Evolutionary conservation across 2,797 vertebrate species (phyloP).

Genomic region (Remorina albescens): DNA sequence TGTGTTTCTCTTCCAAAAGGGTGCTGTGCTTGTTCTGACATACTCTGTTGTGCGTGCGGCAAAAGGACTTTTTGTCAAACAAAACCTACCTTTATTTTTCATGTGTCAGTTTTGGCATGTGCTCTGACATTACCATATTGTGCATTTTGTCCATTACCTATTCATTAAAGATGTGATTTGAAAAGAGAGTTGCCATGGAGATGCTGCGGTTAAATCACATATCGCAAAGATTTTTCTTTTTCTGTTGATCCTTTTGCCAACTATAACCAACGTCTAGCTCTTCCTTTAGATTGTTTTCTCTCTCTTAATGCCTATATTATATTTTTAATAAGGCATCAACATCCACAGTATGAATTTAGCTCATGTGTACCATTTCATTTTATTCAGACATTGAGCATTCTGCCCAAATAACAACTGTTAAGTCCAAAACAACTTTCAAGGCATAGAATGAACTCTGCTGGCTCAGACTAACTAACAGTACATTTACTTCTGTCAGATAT

Average conservation of each 20-base stretch:
- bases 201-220: constrained; percentile 86
- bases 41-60: constrained; percentile 29
- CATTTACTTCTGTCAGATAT: constrained; percentile 53
- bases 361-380: constrained; percentile 26
- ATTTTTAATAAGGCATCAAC: constrained; percentile 40
- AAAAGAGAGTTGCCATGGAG: constrained; percentile 92
- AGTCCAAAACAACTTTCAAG: constrained; percentile 24
- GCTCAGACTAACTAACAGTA: constrained; percentile 29
- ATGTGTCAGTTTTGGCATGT: constrained; percentile 51
- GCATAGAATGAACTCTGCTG: constrained; percentile 14
- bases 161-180: constrained; percentile 90
- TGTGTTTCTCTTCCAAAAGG: constrained; percentile 41
- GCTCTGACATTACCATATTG: constrained; percentile 70
- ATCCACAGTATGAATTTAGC: constrained; percentile 15
- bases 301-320: not conserved
- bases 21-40: constrained; percentile 63
- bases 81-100: constrained; percentile 38
- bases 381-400: constrained; percentile 31
- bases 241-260: constrained; percentile 66
- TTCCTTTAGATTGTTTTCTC: constrained; percentile 13
- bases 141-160: constrained; percentile 90
- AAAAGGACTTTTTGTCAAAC: constrained; percentile 59
- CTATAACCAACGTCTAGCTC: constrained; percentile 46
- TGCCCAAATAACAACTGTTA: constrained; percentile 35
- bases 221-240: constrained; percentile 64